Evolutionary conservation across 2,113 vertebrate species (phyloP).

Genomic region (Muntiacus reevesi): DNA sequence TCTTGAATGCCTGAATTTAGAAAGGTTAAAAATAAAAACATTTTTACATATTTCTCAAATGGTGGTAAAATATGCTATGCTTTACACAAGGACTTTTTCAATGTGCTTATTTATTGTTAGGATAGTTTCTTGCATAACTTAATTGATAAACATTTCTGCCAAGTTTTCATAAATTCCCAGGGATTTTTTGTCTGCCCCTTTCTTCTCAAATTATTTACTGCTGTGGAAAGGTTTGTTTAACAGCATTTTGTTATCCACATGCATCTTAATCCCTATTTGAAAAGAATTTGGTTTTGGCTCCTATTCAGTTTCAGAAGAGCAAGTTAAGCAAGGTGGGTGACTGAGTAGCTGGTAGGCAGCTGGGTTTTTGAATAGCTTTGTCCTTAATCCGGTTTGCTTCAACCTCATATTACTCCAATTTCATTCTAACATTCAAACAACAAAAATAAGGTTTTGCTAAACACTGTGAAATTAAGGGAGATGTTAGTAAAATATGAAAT

Average conservation of each 20-base stretch:
- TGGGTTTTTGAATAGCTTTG: neutral
- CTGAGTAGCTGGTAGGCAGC: neutral
- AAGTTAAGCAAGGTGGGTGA: constrained; percentile 1
- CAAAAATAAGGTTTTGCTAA: neutral
- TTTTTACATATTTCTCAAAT: constrained; percentile 54
- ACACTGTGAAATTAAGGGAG: neutral
- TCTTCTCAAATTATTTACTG: constrained; percentile 23
- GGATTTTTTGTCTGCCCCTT: neutral
- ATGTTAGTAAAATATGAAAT: neutral
- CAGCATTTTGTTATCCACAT: neutral
- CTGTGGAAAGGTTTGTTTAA: neutral
- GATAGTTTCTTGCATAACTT: neutral
- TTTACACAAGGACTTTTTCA: neutral
- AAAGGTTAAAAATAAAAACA: constrained; percentile 53
- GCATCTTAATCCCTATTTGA: constrained; percentile 36
- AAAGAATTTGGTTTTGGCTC: constrained; percentile 38
- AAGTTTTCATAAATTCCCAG: constrained; percentile 4
- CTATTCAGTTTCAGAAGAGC: neutral
- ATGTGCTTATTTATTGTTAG: neutral
- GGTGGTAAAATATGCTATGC: neutral
- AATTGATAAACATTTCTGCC: constrained; percentile 7
- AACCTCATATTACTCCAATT: neutral
- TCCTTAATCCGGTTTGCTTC: neutral
- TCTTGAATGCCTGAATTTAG: constrained; percentile 53
- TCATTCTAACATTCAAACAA: neutral